A percentile compares a stretch with the other conserved stretches of the same genome.
Conservation (phyloP, 2,797 vertebrate genomes). For the Lutjanus argentimaculatus region DNA sequence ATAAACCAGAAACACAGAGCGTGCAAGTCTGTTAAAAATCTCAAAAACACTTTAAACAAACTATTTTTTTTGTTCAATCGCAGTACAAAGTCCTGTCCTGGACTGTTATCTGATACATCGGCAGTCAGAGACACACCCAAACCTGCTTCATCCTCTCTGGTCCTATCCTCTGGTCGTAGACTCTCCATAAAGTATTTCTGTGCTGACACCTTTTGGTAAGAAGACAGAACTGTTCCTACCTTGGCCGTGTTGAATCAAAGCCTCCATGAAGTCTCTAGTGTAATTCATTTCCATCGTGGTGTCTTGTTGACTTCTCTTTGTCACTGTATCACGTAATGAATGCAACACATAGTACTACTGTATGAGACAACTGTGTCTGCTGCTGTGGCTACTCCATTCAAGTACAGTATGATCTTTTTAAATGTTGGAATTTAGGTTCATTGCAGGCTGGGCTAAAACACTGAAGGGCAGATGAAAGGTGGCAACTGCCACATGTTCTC, state of each 20-base stretch:
- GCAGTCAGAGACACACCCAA: constrained; percentile 48
- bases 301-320: constrained; percentile 11
- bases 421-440: constrained; percentile 57
- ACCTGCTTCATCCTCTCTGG: constrained; percentile 51
- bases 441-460: constrained; percentile 68
- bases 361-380: constrained; percentile 1
- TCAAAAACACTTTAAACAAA: not conserved
- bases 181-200: constrained; percentile 50
- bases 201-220: constrained; percentile 83
- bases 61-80: not conserved
- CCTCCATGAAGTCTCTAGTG: constrained; percentile 84
- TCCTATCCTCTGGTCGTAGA: not conserved
- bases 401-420: constrained; percentile 35
- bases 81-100: not conserved
- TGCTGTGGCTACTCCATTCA: constrained; percentile 32
- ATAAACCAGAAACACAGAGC: not conserved
- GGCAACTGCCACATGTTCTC: constrained; percentile 77
- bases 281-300: constrained; percentile 64
- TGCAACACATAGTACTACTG: not conserved
- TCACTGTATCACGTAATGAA: constrained; percentile 9
- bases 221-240: constrained; percentile 83
- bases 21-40: not conserved
- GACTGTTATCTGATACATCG: constrained; percentile 36
- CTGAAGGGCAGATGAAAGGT: constrained; percentile 72
- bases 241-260: constrained; percentile 86